Evolutionary conservation across 2,797 vertebrate genomes (phyloP).

Genomic region (Enteromius unitaeniatus): DNA sequence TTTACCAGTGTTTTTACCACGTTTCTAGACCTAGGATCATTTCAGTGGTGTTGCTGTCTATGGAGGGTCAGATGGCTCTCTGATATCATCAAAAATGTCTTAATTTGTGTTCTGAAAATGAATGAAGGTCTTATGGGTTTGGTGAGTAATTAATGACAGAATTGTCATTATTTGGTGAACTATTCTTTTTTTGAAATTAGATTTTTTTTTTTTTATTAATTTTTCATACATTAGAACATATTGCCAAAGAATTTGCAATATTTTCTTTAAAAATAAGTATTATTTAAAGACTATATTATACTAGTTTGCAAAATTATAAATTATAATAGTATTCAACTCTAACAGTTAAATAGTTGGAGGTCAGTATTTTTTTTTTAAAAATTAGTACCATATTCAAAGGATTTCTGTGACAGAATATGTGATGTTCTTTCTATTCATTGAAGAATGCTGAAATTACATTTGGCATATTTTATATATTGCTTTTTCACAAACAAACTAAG

Average conservation of each 20-base stretch:
- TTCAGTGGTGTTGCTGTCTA: too few species aligned
- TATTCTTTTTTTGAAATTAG: too few species aligned
- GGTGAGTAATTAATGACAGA: too few species aligned
- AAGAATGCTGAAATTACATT: neutral
- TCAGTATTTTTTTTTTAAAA: neutral
- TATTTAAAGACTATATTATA: neutral
- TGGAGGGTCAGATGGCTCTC: too few species aligned
- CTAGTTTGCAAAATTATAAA: neutral
- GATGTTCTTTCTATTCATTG: neutral
- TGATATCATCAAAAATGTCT: too few species aligned
- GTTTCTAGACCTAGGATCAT: too few species aligned
- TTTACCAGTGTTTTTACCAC: too few species aligned
- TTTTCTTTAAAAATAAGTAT: neutral
- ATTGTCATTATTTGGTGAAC: too few species aligned
- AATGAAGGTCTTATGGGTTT: too few species aligned
- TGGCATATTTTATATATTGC: neutral
- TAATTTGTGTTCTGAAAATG: too few species aligned
- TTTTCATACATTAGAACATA: neutral
- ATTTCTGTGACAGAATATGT: neutral
- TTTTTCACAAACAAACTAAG: neutral
- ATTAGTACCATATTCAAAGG: neutral
- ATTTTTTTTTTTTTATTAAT: neutral
- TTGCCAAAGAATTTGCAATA: neutral
- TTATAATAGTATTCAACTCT: neutral
- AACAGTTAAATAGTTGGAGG: neutral